Conservation (phyloP, 2,797 vertebrate genomes). For the Alca torda region DNA sequence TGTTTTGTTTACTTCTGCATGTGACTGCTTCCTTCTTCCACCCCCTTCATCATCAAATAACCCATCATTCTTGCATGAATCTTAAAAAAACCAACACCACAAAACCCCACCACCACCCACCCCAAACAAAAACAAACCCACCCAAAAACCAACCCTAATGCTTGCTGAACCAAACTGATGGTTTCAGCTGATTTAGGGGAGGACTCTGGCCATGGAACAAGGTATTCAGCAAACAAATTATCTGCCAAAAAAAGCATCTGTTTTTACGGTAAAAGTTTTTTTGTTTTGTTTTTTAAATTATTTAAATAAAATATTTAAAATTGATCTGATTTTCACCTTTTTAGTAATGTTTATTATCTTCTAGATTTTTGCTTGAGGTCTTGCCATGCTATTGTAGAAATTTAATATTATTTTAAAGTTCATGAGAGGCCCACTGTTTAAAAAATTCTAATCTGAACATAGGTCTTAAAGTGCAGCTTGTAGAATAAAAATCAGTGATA, state of each 20-base stretch:
- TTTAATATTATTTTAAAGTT: background rate
- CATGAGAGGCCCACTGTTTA: background rate
- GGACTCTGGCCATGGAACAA: background rate
- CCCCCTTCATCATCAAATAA: background rate
- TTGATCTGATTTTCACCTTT: background rate
- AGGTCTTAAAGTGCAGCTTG: background rate
- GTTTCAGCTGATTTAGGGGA: background rate
- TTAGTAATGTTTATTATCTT: background rate
- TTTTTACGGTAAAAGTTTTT: background rate
- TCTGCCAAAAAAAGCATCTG: accelerated
- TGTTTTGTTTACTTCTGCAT: background rate
- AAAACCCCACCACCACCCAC: accelerated
- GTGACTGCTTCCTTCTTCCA: background rate
- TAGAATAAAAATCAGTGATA: background rate
- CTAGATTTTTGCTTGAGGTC: background rate
- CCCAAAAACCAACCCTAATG: too few relatives aligned
- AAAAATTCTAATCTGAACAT: background rate
- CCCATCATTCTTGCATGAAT: background rate
- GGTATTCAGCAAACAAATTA: background rate
- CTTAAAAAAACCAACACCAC: background rate
- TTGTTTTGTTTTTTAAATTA: too few relatives aligned
- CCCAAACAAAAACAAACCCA: background rate
- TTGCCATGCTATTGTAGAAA: background rate
- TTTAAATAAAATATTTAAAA: background rate
- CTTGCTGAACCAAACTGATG: background rate